phyloP scores from a whole-genome alignment of 53 echinoderm and acorn worm genomes.

The Apostichopus leukothele region DNA sequence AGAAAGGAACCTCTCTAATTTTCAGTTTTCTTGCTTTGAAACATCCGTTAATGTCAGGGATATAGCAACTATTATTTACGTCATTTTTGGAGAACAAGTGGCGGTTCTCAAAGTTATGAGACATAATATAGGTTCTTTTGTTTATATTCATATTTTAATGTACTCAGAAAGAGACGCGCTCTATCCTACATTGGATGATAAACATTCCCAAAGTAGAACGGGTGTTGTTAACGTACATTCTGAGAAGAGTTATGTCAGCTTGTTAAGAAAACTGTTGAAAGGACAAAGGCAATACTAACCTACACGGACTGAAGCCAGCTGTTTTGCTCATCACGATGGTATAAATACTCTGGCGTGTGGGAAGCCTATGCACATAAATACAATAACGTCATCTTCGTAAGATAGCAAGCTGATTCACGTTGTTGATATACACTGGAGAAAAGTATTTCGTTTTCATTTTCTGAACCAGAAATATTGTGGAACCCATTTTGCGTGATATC shows the following conservation, averaged over 20 bases:
- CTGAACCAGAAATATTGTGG: too few species aligned
- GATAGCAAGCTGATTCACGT: neutral
- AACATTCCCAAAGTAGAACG: neutral
- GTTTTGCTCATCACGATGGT: neutral
- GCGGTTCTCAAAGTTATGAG: neutral
- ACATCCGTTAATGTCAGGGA: neutral
- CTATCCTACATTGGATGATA: neutral
- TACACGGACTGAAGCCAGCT: neutral
- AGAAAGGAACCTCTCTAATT: neutral
- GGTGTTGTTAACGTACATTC: neutral
- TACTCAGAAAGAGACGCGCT: neutral
- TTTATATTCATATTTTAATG: neutral
- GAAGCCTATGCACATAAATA: constrained; percentile 1
- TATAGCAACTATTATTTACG: neutral
- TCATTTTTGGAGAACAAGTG: too few species aligned
- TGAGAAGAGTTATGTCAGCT: neutral
- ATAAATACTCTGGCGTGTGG: neutral
- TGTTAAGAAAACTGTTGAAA: neutral
- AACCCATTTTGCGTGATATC: too few species aligned
- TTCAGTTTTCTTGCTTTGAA: neutral
- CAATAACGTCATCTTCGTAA: neutral
- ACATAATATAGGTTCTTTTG: neutral
- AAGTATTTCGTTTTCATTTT: too few species aligned
- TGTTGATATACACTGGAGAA: too few species aligned
- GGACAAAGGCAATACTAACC: neutral